Conservation (phyloP, 1,140 invertebrate genomes). For the Lepidurus apus region DNA sequence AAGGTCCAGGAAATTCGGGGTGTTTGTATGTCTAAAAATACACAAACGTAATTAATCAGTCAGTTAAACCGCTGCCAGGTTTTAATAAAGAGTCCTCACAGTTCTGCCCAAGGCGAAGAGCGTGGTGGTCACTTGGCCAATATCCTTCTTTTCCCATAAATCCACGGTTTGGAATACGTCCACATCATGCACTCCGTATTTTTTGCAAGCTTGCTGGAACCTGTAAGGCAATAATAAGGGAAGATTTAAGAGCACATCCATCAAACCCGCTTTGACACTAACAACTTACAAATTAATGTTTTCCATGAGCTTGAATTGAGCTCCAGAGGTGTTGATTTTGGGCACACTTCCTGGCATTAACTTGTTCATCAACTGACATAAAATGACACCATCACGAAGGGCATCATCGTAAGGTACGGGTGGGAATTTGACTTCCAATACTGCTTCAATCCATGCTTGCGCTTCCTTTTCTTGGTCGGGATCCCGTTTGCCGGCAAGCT, state of each 20-base stretch:
- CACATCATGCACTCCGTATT: conserved; percentile 83
- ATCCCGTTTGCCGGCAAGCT: conserved; percentile 86
- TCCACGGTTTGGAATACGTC: conserved; percentile 96
- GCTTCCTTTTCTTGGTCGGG: conserved; percentile 79
- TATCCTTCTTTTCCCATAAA: conserved; percentile 90
- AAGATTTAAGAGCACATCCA: too few species aligned
- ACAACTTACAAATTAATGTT: conserved; percentile 75
- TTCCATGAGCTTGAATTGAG: conserved; percentile 92
- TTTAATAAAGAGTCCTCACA: conserved; percentile 53
- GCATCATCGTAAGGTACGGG: conserved; percentile 66
- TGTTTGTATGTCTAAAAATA: conserved; percentile 72
- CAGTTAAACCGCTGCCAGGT: not conserved
- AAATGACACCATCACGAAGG: conserved; percentile 75
- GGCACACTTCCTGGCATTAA: conserved; percentile 72
- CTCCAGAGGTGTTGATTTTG: conserved; percentile 80
- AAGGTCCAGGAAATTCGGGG: conserved; percentile 81
- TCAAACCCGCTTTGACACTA: not conserved
- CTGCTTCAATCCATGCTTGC: conserved; percentile 83
- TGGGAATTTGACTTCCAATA: conserved; percentile 79
- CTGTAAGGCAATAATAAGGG: conserved; percentile 44
- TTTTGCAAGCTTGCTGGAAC: conserved; percentile 82
- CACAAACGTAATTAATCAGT: not conserved
- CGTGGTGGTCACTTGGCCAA: conserved; percentile 85
- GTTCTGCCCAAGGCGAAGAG: conserved; percentile 86
- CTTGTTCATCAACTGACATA: conserved; percentile 82